These are phyloP conservation scores for Ceyx margarethae DNA, from an alignment of 2,113 vertebrate species.

Conservation along the genomic window DNA sequence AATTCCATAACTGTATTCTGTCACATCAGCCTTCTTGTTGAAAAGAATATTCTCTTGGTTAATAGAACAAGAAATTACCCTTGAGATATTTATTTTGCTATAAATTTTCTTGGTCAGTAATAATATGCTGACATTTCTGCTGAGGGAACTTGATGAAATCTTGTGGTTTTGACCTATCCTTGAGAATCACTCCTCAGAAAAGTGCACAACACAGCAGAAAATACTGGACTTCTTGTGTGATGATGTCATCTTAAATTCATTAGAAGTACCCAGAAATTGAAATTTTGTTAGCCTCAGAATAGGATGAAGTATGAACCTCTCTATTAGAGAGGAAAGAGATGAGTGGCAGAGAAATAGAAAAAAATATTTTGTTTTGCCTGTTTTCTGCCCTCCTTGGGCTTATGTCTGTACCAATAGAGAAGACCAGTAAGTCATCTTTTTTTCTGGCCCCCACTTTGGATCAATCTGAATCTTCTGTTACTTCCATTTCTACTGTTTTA, in stretches of 20 bases:
- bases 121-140: slow-evolving; percentile 56
- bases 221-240: not conserved
- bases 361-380: not conserved
- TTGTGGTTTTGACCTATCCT: slow-evolving; percentile 51
- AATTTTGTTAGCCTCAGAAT: slow-evolving; percentile 2
- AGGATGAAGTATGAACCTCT: not conserved
- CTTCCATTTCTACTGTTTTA: not conserved
- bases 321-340: not conserved
- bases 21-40: slow-evolving; percentile 5
- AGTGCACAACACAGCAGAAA: slow-evolving; percentile 14
- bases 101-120: slow-evolving; percentile 51
- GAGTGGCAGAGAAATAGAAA: not conserved
- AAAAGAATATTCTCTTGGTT: slow-evolving; percentile 21
- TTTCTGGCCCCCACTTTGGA: not conserved
- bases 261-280: not conserved
- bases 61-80: slow-evolving; percentile 48
- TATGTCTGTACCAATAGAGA: rapidly evolving
- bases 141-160: slow-evolving; percentile 51
- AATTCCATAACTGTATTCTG: not conserved
- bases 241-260: slow-evolving; percentile 39
- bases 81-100: slow-evolving; percentile 51
- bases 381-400: not conserved
- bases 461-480: not conserved
- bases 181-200: slow-evolving; percentile 39
- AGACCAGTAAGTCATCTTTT: not conserved